These are phyloP conservation scores for Odontomachus brunneus DNA, from an alignment of 1,140 invertebrate species.

Conservation along the genomic window DNA sequence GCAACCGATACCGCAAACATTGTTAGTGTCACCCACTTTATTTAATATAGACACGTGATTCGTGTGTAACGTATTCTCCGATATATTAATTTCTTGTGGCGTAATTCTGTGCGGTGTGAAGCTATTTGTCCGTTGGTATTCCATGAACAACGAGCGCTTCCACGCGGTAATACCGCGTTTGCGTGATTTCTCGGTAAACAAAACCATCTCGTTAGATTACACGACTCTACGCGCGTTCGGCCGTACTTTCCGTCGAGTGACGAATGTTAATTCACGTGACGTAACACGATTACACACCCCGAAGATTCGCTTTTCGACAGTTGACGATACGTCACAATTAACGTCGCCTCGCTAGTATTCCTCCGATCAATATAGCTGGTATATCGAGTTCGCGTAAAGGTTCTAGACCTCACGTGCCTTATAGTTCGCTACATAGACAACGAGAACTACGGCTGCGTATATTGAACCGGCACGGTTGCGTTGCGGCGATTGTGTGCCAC, in stretches of 20 bases:
- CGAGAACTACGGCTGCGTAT: conserved; percentile 27
- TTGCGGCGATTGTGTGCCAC: conserved; percentile 34
- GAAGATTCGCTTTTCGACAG: conserved; percentile 29
- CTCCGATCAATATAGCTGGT: conserved; percentile 15
- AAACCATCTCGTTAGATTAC: neutral
- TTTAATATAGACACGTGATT: neutral
- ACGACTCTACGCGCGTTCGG: neutral
- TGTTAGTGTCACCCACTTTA: neutral
- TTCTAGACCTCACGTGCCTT: conserved; percentile 11
- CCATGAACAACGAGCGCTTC: neutral
- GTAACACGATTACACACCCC: conserved; percentile 1
- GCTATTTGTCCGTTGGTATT: neutral
- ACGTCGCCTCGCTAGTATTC: conserved; percentile 15
- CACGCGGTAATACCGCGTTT: neutral
- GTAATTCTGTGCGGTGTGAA: neutral
- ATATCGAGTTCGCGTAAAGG: neutral
- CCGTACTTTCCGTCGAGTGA: neutral
- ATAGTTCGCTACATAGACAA: conserved; percentile 35
- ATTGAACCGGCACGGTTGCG: conserved; percentile 39
- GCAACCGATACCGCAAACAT: neutral
- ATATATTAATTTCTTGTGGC: conserved; percentile 2
- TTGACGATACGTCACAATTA: conserved; percentile 13
- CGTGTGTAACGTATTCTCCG: neutral
- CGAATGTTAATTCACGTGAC: neutral
- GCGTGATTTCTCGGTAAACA: neutral